phyloP scores from a whole-genome alignment of 2,888 invertebrate genomes.

The Prosopocoilus inquinatus region DNA sequence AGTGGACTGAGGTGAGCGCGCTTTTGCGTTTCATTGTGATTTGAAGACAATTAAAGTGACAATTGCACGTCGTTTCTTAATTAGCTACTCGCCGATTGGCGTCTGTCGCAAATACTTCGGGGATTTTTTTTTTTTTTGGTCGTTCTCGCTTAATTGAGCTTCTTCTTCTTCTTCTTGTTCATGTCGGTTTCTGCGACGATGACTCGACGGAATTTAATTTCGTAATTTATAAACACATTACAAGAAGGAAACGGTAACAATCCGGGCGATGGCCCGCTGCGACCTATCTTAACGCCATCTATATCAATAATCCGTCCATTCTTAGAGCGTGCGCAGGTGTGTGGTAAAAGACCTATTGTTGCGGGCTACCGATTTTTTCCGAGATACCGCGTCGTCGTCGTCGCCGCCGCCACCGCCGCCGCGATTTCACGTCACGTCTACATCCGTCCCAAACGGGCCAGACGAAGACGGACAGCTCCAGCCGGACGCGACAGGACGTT shows the following conservation, averaged over 20 bases:
- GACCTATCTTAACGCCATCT: slow-evolving; percentile 17
- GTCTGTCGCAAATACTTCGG: no score
- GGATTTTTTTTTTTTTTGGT: no score
- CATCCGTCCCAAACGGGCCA: neutral
- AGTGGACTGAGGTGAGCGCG: no score
- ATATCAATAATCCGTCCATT: slow-evolving; percentile 12
- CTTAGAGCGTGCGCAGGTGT: slow-evolving; percentile 15
- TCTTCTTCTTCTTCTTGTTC: no score
- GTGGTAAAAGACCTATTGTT: slow-evolving; percentile 18
- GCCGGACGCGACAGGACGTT: neutral
- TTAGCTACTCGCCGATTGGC: no score
- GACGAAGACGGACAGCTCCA: neutral
- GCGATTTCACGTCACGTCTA: neutral
- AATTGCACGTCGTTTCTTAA: no score
- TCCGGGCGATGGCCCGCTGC: slow-evolving; percentile 10
- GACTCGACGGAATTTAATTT: no score
- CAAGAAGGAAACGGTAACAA: slow-evolving; percentile 14
- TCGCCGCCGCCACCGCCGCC: neutral
- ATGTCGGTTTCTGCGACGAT: no score
- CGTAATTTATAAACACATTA: slow-evolving; percentile 14
- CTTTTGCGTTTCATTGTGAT: no score
- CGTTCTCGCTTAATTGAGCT: no score
- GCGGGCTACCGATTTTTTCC: slow-evolving; percentile 11
- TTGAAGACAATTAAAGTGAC: no score
- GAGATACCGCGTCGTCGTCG: neutral